A percentile compares a stretch with the other conserved stretches of the same genome.
Conservation (phyloP, 1,140 invertebrate genomes). For the Periplaneta americana region DNA sequence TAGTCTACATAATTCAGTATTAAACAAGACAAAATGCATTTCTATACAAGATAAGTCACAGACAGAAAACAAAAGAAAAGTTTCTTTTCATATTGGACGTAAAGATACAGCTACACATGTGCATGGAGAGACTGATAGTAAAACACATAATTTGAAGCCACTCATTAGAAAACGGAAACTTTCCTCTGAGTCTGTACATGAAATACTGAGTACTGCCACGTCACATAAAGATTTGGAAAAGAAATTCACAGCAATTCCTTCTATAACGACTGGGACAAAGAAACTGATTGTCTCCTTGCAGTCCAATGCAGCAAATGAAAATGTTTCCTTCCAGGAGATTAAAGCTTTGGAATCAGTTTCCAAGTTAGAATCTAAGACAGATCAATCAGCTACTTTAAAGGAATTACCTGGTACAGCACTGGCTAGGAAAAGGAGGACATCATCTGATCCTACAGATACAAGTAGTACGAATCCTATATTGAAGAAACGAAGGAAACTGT, state of each 20-base stretch:
- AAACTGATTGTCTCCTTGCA: not conserved
- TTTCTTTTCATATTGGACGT: not conserved
- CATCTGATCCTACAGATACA: not conserved
- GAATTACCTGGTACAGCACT: not conserved
- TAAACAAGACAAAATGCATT: too few species aligned
- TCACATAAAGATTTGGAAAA: not conserved
- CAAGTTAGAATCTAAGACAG: not conserved
- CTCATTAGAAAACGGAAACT: not conserved
- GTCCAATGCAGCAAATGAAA: not conserved
- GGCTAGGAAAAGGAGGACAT: not conserved
- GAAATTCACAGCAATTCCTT: not conserved
- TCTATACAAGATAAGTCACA: too few species aligned
- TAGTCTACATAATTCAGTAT: too few species aligned
- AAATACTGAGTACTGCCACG: not conserved
- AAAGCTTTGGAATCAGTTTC: too few species aligned
- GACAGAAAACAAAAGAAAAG: not conserved
- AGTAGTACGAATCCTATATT: not conserved
- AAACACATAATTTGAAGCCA: not conserved
- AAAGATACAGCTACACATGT: too few species aligned
- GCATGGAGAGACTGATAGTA: not conserved
- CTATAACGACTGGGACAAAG: not conserved
- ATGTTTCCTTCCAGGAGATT: too few species aligned
- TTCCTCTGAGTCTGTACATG: not conserved
- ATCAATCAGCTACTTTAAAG: not conserved
- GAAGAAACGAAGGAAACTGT: not conserved